These are phyloP conservation scores for Chymomyza amoena DNA, from an alignment of 2,888 invertebrate species.

Conservation along the genomic window DNA sequence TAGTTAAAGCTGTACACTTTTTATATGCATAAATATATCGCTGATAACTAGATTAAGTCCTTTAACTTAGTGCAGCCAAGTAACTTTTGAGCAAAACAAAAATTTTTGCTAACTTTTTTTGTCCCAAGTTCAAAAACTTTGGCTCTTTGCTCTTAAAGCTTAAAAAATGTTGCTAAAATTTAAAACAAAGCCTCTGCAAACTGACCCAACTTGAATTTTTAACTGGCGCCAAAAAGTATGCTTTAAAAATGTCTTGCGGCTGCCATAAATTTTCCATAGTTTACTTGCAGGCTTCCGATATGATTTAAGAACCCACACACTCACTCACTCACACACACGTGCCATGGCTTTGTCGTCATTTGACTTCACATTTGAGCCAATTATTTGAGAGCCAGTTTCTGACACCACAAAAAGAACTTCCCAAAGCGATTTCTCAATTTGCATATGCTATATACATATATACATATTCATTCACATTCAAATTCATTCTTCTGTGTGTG, in stretches of 20 bases:
- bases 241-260: background rate
- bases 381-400: conserved; percentile 53
- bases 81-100: too few species aligned
- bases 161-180: background rate
- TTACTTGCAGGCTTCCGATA: conserved; percentile 14
- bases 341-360: background rate
- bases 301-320: conserved; percentile 14
- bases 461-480: conserved; percentile 3
- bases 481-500: background rate
- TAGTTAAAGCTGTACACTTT: background rate
- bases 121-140: too few species aligned
- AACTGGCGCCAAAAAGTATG: background rate
- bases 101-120: background rate
- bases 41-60: background rate
- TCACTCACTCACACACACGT: background rate
- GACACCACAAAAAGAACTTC: conserved; percentile 48
- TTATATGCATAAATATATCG: background rate
- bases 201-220: background rate
- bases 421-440: conserved; percentile 67
- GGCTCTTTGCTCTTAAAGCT: too few species aligned
- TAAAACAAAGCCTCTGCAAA: background rate
- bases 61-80: background rate
- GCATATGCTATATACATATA: conserved; percentile 52
- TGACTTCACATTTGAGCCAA: conserved; percentile 32
- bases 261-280: conserved; percentile 22